Conservation (phyloP, 1,140 invertebrate genomes). For the Sesamia nonagrioides region DNA sequence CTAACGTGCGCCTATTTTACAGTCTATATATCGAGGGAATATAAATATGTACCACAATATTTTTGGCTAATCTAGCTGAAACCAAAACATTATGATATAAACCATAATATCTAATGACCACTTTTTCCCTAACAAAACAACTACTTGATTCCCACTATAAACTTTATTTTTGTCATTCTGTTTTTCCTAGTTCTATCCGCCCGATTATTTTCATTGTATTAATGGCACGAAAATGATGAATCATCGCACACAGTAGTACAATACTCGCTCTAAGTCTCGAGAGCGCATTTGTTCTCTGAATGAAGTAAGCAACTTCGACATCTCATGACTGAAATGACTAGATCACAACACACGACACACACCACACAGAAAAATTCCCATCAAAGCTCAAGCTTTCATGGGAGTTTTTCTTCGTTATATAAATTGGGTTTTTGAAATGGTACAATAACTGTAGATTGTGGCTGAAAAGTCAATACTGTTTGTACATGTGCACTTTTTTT, state of each 20-base stretch:
- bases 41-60: too few species aligned
- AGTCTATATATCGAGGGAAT: too few species aligned
- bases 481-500: not conserved
- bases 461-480: not conserved
- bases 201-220: constrained; percentile 4
- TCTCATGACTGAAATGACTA: too few species aligned
- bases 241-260: constrained; percentile 46
- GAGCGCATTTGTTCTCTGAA: constrained; percentile 8
- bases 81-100: not conserved
- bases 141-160: not conserved
- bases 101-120: not conserved
- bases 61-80: too few species aligned
- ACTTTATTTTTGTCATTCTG: not conserved
- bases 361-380: too few species aligned
- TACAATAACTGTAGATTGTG: not conserved
- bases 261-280: constrained; percentile 57
- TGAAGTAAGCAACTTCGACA: constrained; percentile 7
- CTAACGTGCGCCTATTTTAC: too few species aligned
- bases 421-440: not conserved
- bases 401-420: not conserved
- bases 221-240: constrained; percentile 68
- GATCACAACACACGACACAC: too few species aligned
- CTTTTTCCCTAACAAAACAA: not conserved
- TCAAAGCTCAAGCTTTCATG: too few species aligned
- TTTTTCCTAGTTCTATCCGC: constrained; percentile 2